Percentiles rank a stretch among this genome's conserved stretches.
These are phyloP conservation scores for Campylomormyrus numenius DNA, from an alignment of 2,113 vertebrate species.

Conservation along the genomic window DNA sequence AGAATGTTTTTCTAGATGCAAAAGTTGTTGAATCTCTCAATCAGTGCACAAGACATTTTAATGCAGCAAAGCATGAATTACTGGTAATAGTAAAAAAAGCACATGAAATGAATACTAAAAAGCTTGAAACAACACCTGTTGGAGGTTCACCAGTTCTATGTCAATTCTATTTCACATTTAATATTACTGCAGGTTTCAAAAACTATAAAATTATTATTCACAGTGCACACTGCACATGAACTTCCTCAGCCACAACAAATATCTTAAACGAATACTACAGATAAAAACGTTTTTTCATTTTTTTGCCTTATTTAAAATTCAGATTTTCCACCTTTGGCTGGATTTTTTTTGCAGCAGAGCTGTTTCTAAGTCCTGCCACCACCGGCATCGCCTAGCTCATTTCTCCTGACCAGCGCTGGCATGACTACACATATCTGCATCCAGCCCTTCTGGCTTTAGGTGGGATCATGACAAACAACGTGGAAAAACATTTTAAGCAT, in stretches of 20 bases:
- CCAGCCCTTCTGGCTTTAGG: not conserved
- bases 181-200: not conserved
- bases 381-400: not conserved
- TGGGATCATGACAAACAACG: not conserved
- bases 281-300: not conserved
- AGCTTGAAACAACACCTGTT: slow-evolving; percentile 13
- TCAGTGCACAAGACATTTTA: slow-evolving; percentile 2
- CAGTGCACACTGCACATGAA: not conserved
- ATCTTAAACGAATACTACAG: not conserved
- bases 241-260: not conserved
- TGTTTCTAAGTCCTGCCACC: not conserved
- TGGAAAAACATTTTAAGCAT: not conserved
- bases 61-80: slow-evolving; percentile 28
- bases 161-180: not conserved
- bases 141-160: not conserved
- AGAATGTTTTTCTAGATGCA: not conserved
- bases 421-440: not conserved
- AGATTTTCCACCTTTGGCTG: not conserved
- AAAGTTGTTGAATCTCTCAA: slow-evolving; percentile 15
- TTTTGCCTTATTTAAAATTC: not conserved
- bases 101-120: slow-evolving; percentile 33
- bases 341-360: not conserved
- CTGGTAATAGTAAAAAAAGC: slow-evolving; percentile 38
- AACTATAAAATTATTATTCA: not conserved
- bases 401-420: not conserved